phyloP scores from a whole-genome alignment of 2,113 vertebrate genomes.

The Mohoua ochrocephala region DNA sequence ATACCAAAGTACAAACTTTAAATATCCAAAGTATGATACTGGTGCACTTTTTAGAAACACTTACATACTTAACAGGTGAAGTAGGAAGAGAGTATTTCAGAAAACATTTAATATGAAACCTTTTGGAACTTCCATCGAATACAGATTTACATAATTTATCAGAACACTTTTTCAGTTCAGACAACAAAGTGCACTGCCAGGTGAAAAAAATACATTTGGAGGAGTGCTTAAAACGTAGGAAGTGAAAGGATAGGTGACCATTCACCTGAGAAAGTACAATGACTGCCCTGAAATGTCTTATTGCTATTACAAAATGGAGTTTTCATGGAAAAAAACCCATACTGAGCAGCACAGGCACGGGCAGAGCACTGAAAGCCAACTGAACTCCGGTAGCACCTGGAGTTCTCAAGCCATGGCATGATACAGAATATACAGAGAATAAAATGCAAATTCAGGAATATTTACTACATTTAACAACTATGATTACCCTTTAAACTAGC shows the following conservation, averaged over 20 bases:
- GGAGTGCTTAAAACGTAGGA: neutral
- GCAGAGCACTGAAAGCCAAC: slow-evolving; percentile 46
- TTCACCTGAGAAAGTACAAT: slow-evolving; percentile 53
- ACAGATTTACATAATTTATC: slow-evolving; percentile 55
- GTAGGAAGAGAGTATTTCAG: slow-evolving; percentile 55
- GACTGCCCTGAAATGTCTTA: slow-evolving; percentile 62
- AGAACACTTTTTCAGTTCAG: slow-evolving; percentile 47
- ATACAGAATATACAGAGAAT: slow-evolving; percentile 50
- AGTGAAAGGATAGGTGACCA: slow-evolving; percentile 23
- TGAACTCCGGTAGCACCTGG: neutral
- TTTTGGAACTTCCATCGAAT: slow-evolving; percentile 53
- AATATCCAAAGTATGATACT: slow-evolving; percentile 2
- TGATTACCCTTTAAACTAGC: slow-evolving; percentile 32
- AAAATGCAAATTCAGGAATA: slow-evolving; percentile 53
- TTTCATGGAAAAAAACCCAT: slow-evolving; percentile 26
- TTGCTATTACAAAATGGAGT: slow-evolving; percentile 56
- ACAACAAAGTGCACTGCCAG: slow-evolving; percentile 38
- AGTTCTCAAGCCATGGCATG: slow-evolving; percentile 37
- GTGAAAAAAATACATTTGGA: slow-evolving; percentile 49
- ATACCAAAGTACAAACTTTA: slow-evolving; percentile 2
- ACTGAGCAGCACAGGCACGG: slow-evolving; percentile 31
- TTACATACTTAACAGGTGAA: slow-evolving; percentile 54
- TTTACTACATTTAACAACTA: slow-evolving; percentile 53
- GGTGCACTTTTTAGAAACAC: slow-evolving; percentile 28
- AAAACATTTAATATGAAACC: slow-evolving; percentile 63